Percentiles rank a stretch among this genome's conserved stretches.
These are phyloP conservation scores for Grantiella picta DNA, from an alignment of 2,113 vertebrate species.

Conservation along the genomic window DNA sequence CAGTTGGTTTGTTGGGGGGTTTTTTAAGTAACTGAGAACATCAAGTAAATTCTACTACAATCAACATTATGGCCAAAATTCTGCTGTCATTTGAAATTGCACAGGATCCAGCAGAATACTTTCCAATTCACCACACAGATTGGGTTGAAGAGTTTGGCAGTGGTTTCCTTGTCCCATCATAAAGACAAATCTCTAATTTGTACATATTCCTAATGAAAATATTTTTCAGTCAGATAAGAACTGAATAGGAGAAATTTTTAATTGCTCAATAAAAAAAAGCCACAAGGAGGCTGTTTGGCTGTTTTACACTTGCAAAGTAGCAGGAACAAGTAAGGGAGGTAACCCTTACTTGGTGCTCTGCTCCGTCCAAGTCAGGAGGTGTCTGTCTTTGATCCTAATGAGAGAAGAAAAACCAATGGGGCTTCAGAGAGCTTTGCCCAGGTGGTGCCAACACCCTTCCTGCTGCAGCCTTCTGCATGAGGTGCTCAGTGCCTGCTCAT, in stretches of 20 bases:
- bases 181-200: neutral
- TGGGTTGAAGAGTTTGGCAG: neutral
- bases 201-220: neutral
- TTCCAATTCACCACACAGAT: neutral
- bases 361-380: neutral
- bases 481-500: fast-evolving
- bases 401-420: neutral
- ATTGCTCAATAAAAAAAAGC: neutral
- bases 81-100: neutral
- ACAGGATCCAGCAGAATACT: neutral
- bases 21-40: neutral
- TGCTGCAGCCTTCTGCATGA: neutral
- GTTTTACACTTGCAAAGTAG: neutral
- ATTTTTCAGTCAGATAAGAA: neutral
- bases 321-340: neutral
- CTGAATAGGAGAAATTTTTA: neutral
- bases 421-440: neutral
- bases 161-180: neutral
- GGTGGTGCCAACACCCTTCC: neutral
- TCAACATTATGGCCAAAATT: neutral
- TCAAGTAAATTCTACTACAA: neutral
- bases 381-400: neutral
- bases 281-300: neutral
- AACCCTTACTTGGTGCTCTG: neutral
- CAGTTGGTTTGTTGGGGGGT: neutral